Base-by-base conservation (phyloP, 2,797 vertebrate genomes). In the Myiothlypis chrysogaster region DNA sequence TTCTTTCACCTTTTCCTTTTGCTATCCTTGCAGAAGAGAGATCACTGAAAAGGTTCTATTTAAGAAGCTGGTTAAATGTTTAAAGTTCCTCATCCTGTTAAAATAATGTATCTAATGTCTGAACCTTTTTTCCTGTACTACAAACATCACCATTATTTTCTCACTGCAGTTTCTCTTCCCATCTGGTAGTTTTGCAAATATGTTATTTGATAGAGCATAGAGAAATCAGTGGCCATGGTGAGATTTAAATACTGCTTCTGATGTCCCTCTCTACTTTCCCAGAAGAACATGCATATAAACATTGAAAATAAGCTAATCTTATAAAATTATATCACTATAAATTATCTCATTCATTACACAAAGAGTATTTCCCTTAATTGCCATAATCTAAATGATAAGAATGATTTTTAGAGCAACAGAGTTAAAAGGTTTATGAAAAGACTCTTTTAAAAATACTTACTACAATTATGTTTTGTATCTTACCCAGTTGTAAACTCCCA, bases 131-230 rank as follows among this genome's bases (percentile, higher is more conserved):
- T 77, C 72, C 66, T 96, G 71, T 83, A 93, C 39, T 89, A 89
- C 73, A 96, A 96, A 95, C 70, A 55, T 90, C 93, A 91, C 85
- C 69, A 93, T 96, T 95, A 81, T 94, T 97, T 97, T 94, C 73
- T 90, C 86, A 73, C 92, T 94, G 77, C 46, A 96, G 93, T 93
- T 97, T 97, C 90, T 87, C 90, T 95, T 43, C 89, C 85, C 76
- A 96, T 87, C 90, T 97, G 93, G 89, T 57, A 97, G 89, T 94
- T 93, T 79, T 96, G 76, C 71, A 97, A 97, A 96, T 95, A 96
- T 77, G 93, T 95, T 97, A 96, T 88, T 97, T 97, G 95, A 94
- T 93, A 95, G 69, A 93, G 86, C 77, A 79, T 13, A 96, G 88
- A 66, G 96, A 97, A 97, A 94, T 97, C 90, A 95, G 93, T 93